Conservation (phyloP, 1,140 invertebrate species). For the Stegodyphus dumicola region DNA sequence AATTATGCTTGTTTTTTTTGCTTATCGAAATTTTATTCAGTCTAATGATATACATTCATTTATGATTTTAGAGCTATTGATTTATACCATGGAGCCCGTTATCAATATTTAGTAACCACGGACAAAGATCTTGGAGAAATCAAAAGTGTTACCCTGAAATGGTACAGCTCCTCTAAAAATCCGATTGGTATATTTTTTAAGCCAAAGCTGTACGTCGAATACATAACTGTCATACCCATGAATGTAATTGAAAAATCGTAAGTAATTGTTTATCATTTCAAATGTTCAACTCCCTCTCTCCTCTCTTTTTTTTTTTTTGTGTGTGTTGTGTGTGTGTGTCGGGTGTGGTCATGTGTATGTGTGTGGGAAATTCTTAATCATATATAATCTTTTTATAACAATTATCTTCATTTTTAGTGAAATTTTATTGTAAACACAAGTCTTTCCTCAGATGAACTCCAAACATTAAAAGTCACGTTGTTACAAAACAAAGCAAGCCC, state of each 20-base stretch:
- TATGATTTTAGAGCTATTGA: conserved; percentile 15
- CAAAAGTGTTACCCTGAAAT: conserved; percentile 38
- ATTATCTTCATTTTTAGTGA: too few species aligned
- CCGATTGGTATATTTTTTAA: conserved; percentile 22
- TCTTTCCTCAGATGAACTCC: too few species aligned
- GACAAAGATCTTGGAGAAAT: conserved; percentile 54
- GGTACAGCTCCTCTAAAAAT: conserved; percentile 48
- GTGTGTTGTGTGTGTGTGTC: too few species aligned
- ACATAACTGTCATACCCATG: conserved; percentile 55
- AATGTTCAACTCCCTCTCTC: too few species aligned
- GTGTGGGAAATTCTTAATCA: too few species aligned
- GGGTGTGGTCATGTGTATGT: too few species aligned
- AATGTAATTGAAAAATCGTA: conserved; percentile 46
- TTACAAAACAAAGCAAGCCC: too few species aligned
- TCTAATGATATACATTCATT: not conserved
- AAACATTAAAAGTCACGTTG: too few species aligned
- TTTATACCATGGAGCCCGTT: conserved; percentile 51
- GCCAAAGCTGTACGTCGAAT: conserved; percentile 50
- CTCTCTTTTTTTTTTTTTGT: too few species aligned
- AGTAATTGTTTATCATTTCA: not conserved
- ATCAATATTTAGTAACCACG: conserved; percentile 54
- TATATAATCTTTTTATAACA: too few species aligned
- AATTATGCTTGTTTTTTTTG: too few species aligned
- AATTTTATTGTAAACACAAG: too few species aligned
- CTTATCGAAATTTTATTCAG: not conserved